phyloP scores from a whole-genome alignment of 2,888 invertebrate genomes.

The Drosophila melanosoma region DNA sequence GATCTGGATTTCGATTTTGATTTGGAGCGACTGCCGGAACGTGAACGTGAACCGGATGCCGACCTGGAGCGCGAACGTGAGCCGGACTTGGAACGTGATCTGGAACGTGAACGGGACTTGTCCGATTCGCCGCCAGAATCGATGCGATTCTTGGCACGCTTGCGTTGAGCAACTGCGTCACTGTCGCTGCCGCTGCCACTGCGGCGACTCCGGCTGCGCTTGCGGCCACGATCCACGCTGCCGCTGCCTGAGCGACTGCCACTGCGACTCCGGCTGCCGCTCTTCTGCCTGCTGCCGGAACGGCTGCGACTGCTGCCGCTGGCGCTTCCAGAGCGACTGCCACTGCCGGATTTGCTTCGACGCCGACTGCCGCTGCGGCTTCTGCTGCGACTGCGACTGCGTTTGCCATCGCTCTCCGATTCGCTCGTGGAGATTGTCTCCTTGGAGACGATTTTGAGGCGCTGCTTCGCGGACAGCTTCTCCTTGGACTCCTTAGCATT shows the following conservation, averaged over 20 bases:
- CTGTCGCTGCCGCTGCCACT: slow-evolving; percentile 75
- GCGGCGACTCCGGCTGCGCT: slow-evolving; percentile 70
- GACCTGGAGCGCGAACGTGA: slow-evolving; percentile 69
- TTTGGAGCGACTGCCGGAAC: slow-evolving; percentile 52
- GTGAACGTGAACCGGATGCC: slow-evolving; percentile 45
- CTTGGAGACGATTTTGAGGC: slow-evolving; percentile 95
- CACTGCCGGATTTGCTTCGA: slow-evolving; percentile 75
- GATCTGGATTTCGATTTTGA: slow-evolving; percentile 57
- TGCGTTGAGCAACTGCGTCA: slow-evolving; percentile 58
- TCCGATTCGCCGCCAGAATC: slow-evolving; percentile 76
- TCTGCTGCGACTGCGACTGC: slow-evolving; percentile 74
- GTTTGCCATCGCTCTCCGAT: slow-evolving; percentile 86
- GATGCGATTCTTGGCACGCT: slow-evolving; percentile 70
- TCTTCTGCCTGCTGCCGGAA: slow-evolving; percentile 33
- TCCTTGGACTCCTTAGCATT: slow-evolving; percentile 70
- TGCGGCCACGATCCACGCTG: slow-evolving; percentile 66
- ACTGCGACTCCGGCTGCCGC: slow-evolving; percentile 51
- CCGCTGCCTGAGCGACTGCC: slow-evolving; percentile 72
- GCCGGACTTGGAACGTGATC: slow-evolving; percentile 52
- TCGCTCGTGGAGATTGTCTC: slow-evolving; percentile 97
- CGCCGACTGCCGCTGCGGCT: slow-evolving; percentile 55
- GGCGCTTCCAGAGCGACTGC: slow-evolving; percentile 54
- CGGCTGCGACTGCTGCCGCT: slow-evolving; percentile 30
- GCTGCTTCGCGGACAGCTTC: slow-evolving; percentile 91
- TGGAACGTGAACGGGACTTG: slow-evolving; percentile 66